Base-by-base conservation (phyloP, 2,888 invertebrate genomes). In the Chaitophorus viminalis region DNA sequence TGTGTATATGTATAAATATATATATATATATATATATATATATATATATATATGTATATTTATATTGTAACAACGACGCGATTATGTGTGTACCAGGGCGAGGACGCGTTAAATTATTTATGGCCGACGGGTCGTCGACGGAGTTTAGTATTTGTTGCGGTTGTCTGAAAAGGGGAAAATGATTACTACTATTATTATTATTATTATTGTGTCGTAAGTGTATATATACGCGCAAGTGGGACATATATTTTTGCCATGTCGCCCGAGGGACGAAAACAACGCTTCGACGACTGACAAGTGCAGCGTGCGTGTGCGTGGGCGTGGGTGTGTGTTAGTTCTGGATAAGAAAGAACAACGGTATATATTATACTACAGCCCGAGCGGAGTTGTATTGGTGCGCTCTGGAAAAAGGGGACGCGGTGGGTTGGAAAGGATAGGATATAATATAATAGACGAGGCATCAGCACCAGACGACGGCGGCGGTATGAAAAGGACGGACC, bases 91-190 rank as follows among this genome's bases (percentile, higher is more conserved):
- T 81, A 70, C 81, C 39, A 29, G 81, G 46, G 60, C 8, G 52
- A 70, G 78, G 36, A 54, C 4, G 79, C 81, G 78, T 87, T 87
- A 87, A 87, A 87, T 87, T 79, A 87, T 87, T 87, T 87, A 87
- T 81, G 87, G 87, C 29, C 21, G 65, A 78, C 52, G 77, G 65
- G 65, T 68, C 70, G 65, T 68, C 70, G 85, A 31, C 9, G 6
- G 70, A 68, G 39, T 84, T 76, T 76, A 65, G 75, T 76, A 31
- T 85, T 85, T 77, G 84, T 77, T 46, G 72, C 79, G 86, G 86
- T 87, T 36, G 87, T 60, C 60, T 60, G 74, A 79, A 79, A 87
- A 87, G 81, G 87, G 86, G 81, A 81, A 87, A 87, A 87, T 54
- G 77, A 86, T 87, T 81, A 81, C 87, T 46, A 52, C 60, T 84